A percentile compares a stretch with the other conserved stretches of the same genome.
These are phyloP conservation scores for Automeris io DNA, from an alignment of 2,888 invertebrate species.

Conservation along the genomic window DNA sequence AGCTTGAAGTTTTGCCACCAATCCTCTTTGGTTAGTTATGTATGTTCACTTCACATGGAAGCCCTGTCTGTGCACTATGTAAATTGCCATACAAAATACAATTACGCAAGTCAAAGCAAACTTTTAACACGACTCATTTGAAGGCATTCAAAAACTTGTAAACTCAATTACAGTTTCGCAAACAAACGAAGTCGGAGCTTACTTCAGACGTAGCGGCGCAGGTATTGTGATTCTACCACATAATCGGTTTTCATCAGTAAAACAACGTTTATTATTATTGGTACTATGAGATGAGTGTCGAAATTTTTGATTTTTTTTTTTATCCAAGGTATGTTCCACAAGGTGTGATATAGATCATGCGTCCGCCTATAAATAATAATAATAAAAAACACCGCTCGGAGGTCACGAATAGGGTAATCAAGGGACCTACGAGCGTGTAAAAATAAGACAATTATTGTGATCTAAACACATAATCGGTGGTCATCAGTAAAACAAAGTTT, in stretches of 20 bases:
- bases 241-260: conserved; percentile 2
- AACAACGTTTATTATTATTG: neutral
- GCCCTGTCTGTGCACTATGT: conserved; percentile 10
- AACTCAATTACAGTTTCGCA: conserved; percentile 34
- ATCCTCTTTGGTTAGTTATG: too few species aligned
- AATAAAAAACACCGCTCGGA: too few species aligned
- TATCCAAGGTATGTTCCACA: too few species aligned
- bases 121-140: conserved; percentile 33
- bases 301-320: neutral
- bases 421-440: too few species aligned
- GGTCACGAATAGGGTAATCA: too few species aligned
- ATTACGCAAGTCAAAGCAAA: conserved; percentile 27
- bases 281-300: neutral
- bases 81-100: conserved; percentile 36
- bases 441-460: too few species aligned
- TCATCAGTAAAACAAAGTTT: too few species aligned
- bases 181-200: conserved; percentile 17
- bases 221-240: conserved; percentile 3
- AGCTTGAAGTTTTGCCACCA: too few species aligned
- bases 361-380: too few species aligned
- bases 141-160: conserved; percentile 37
- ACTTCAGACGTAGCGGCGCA: neutral
- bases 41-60: conserved; percentile 4
- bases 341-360: too few species aligned
- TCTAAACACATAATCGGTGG: too few species aligned